These are phyloP conservation scores for Atrina japonica DNA, from an alignment of 2,888 invertebrate genomes.

Conservation along the genomic window DNA sequence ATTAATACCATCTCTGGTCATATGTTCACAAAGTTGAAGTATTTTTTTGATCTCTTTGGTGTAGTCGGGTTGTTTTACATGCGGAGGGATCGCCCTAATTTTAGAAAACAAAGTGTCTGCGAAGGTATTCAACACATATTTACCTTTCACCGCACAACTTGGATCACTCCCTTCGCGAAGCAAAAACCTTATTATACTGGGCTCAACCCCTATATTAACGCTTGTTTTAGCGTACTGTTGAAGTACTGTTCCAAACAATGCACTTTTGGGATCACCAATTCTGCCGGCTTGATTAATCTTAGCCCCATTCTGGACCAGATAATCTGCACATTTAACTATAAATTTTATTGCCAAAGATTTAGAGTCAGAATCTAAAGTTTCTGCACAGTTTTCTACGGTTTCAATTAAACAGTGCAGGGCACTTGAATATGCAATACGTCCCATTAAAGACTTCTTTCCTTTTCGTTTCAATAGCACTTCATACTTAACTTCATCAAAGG, in stretches of 20 bases:
- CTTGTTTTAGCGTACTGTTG: conserved; percentile 67
- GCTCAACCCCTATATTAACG: conserved; percentile 62
- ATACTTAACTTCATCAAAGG: conserved; percentile 69
- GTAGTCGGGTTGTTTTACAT: conserved; percentile 46
- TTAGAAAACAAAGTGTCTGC: conserved; percentile 54
- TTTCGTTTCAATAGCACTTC: conserved; percentile 48
- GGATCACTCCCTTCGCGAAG: conserved; percentile 68
- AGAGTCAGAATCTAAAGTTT: conserved; percentile 54
- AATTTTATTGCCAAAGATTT: conserved; percentile 55
- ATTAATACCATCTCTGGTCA: conserved; percentile 49
- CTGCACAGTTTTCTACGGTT: conserved; percentile 63
- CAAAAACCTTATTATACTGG: conserved; percentile 59
- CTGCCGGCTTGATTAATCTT: conserved; percentile 50
- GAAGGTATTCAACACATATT: conserved; percentile 62
- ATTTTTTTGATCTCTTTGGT: conserved; percentile 51
- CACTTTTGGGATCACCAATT: conserved; percentile 53
- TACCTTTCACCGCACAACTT: conserved; percentile 55
- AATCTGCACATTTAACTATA: conserved; percentile 58
- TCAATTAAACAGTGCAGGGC: conserved; percentile 67
- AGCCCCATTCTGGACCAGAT: conserved; percentile 49
- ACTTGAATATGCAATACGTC: conserved; percentile 58
- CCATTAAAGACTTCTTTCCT: conserved; percentile 56
- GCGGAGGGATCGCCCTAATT: conserved; percentile 44
- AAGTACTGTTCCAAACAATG: conserved; percentile 57
- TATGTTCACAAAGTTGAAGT: conserved; percentile 52